phyloP scores from a whole-genome alignment of 1,140 invertebrate genomes.

The Cephus cinctus region DNA sequence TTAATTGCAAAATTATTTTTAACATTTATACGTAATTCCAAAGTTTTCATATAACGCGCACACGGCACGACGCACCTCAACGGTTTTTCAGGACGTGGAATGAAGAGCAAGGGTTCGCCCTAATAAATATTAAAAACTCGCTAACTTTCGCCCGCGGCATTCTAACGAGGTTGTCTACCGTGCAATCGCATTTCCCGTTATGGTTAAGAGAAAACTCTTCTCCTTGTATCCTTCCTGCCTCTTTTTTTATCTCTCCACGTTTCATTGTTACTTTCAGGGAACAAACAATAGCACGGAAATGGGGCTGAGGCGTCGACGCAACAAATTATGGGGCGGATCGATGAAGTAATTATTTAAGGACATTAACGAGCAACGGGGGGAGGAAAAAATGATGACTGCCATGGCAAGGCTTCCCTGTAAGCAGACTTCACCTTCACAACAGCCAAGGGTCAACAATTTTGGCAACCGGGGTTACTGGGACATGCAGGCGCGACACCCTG shows the following conservation, averaged over 20 bases:
- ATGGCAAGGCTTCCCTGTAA: conserved; percentile 55
- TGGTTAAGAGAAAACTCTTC: not conserved
- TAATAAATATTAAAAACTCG: too few species aligned
- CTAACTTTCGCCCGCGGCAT: too few species aligned
- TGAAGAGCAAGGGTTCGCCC: too few species aligned
- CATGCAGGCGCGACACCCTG: conserved; percentile 45
- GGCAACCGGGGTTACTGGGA: conserved; percentile 47
- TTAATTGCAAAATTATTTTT: too few species aligned
- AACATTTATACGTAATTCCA: too few species aligned
- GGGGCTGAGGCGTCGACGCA: conserved; percentile 45
- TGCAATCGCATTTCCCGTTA: too few species aligned
- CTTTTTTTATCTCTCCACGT: not conserved
- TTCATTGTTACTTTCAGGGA: conserved; percentile 24
- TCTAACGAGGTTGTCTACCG: too few species aligned
- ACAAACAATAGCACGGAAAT: conserved; percentile 37
- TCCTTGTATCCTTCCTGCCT: not conserved
- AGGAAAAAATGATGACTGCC: conserved; percentile 51
- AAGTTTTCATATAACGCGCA: too few species aligned
- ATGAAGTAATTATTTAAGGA: conserved; percentile 26
- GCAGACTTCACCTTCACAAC: conserved; percentile 43
- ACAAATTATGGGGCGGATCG: conserved; percentile 33
- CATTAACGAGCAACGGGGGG: not conserved
- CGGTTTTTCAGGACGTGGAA: too few species aligned
- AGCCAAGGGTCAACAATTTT: conserved; percentile 39
- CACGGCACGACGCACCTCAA: too few species aligned